Evolutionary conservation across 2,888 invertebrate genomes (phyloP).

Genomic region (Leptarthrus brevirostris): DNA sequence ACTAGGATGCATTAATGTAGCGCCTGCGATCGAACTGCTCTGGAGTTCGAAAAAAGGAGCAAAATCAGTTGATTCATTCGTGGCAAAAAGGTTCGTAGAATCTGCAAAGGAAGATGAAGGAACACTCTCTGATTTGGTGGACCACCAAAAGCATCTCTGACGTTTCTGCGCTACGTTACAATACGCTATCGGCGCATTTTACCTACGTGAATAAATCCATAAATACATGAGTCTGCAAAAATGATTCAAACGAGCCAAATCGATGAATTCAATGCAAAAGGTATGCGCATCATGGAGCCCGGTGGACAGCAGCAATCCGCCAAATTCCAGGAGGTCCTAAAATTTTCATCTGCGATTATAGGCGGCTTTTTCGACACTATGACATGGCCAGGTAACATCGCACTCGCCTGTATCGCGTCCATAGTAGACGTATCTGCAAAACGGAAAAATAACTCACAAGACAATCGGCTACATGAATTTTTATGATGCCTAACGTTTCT

Average conservation of each 20-base stretch:
- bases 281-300: slow-evolving; percentile 43
- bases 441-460: slow-evolving; percentile 30
- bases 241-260: slow-evolving; percentile 13
- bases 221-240: slow-evolving; percentile 56
- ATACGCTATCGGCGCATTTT: slow-evolving; percentile 45
- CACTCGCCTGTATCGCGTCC: slow-evolving; percentile 10
- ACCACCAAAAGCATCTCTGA: slow-evolving; percentile 50
- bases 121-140: slow-evolving; percentile 14
- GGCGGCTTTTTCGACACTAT: slow-evolving; percentile 67
- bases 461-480: slow-evolving; percentile 54
- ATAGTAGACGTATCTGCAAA: slow-evolving; percentile 24
- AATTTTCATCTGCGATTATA: slow-evolving; percentile 53
- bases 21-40: slow-evolving; percentile 43
- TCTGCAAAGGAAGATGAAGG: neutral
- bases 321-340: slow-evolving; percentile 56
- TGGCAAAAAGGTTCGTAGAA: neutral
- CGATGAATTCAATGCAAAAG: slow-evolving; percentile 50
- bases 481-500: slow-evolving; percentile 52
- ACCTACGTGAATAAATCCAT: slow-evolving; percentile 57
- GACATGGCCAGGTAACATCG: slow-evolving; percentile 59
- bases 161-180: slow-evolving; percentile 43
- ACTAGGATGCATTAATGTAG: slow-evolving; percentile 48
- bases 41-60: neutral
- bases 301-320: slow-evolving; percentile 47
- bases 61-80: slow-evolving; percentile 7